phyloP scores from a whole-genome alignment of 2,888 invertebrate species.

The Tromatobia lineatoria region DNA sequence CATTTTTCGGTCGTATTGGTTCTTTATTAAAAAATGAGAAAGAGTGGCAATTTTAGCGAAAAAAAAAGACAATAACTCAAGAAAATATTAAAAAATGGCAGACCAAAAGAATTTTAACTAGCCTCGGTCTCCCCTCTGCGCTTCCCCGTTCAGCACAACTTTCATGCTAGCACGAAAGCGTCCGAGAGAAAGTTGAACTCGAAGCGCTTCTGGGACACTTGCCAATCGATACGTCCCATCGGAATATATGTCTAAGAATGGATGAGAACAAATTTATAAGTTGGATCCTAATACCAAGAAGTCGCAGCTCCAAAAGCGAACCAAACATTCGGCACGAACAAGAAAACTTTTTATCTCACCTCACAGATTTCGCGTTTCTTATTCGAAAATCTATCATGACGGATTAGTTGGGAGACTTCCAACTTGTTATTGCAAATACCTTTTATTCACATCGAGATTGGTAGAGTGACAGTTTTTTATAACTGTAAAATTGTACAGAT shows the following conservation, averaged over 20 bases:
- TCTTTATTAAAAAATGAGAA: too few relatives aligned
- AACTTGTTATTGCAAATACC: constrained; percentile 1
- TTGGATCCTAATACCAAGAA: constrained; percentile 8
- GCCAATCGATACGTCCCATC: constrained; percentile 66
- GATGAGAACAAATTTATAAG: constrained; percentile 57
- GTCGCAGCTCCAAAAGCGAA: constrained; percentile 23
- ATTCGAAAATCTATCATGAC: constrained; percentile 10
- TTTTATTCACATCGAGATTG: constrained; percentile 6
- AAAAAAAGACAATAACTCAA: neutral
- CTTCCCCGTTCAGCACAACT: constrained; percentile 46
- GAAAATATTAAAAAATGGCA: constrained; percentile 5
- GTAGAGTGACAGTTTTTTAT: neutral
- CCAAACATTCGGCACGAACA: constrained; percentile 39
- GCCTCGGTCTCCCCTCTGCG: neutral
- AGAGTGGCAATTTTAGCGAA: too few relatives aligned
- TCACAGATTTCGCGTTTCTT: constrained; percentile 20
- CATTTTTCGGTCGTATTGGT: too few relatives aligned
- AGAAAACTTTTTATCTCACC: constrained; percentile 53
- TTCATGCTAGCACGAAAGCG: constrained; percentile 13
- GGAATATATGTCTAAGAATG: constrained; percentile 60
- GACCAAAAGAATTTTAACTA: neutral
- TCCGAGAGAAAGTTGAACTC: constrained; percentile 30
- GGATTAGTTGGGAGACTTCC: constrained; percentile 3
- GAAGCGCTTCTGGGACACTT: constrained; percentile 45
- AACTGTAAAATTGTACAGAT: neutral